Conservation (phyloP, 2,797 vertebrate species). For the Eremophila alpestris region DNA sequence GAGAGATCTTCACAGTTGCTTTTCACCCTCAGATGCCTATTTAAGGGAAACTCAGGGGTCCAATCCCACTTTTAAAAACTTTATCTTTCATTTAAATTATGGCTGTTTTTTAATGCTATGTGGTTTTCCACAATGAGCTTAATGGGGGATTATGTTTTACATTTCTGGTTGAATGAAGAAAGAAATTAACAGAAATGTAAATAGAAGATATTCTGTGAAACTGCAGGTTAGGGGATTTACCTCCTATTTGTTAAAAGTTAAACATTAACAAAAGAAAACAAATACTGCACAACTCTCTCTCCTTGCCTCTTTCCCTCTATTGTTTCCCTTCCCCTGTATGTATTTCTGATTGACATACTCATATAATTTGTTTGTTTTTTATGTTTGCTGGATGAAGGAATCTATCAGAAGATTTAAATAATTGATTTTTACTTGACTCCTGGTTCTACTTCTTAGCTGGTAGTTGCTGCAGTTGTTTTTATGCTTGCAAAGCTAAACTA, state of each 20-base stretch:
- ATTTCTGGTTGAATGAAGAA: constrained; percentile 36
- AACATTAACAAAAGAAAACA: constrained; percentile 17
- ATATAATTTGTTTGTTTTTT: not conserved
- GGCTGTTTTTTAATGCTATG: constrained; percentile 54
- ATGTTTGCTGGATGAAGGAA: not conserved
- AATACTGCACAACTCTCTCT: not conserved
- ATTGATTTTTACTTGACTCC: constrained; percentile 11
- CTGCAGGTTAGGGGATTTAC: constrained; percentile 26
- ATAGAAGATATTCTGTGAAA: not conserved
- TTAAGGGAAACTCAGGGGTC: constrained; percentile 72
- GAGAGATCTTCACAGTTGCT: constrained; percentile 74
- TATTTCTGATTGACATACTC: not conserved
- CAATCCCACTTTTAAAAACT: constrained; percentile 71
- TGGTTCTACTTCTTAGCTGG: not conserved
- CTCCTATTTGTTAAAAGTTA: not conserved
- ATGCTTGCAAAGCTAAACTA: not conserved
- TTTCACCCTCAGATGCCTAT: constrained; percentile 70
- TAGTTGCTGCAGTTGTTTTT: not conserved
- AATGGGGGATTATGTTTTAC: constrained; percentile 6
- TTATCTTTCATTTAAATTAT: constrained; percentile 70
- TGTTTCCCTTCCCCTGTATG: not conserved
- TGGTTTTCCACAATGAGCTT: constrained; percentile 63
- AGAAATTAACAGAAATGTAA: constrained; percentile 28
- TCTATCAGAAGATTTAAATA: not conserved
- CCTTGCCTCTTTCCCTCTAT: not conserved